Base-by-base conservation (phyloP, 1,140 invertebrate genomes). In the Antheraea mylitta region DNA sequence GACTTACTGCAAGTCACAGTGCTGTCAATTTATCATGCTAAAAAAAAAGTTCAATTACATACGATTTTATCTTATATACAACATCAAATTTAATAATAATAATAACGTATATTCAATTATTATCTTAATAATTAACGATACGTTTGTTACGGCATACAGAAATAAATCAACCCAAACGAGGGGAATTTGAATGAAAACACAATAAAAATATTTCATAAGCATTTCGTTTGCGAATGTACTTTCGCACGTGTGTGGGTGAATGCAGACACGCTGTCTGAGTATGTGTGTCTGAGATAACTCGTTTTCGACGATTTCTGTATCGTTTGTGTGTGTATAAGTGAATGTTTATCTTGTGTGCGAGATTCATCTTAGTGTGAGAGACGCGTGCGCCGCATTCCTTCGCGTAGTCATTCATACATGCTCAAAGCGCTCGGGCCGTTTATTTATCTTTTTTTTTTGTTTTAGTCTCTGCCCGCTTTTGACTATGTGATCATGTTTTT, bases 311-410 rank as follows among this genome's bases (percentile, higher is more conserved):
- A 11, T 53, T 53, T 75, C 73, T 30, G 70, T 76, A 18, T 58
- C 67, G 62, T 75, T 68, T 74, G 71, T 38, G 65, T 59, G 63
- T 75, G 67, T 81, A 74, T 85, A 75, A 81, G 70, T 81, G 69
- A 73, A 72, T 72, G 71, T 69, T 65, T 66, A 58, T 70, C 66
- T 66, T 68, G 64, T 67, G 59, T 70, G 64, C 9, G 45, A 53
- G 45, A 53, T 53, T 53, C 73, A 53, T 67, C 71, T 71, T 64
- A 80, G 83, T 83, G 84, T 77, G 78, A 64, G 75, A 76, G 82
- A 74, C 85, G 85, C 87, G 87, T 89, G 85, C 87, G 84, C 76
- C 81, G 74, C 87, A 87, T 89, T 89, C 87, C 85, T 74, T 36
- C 74, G 78, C 85, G 86, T 85, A 82, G 76, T 82, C 85, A 90